Conservation (phyloP, 1,140 invertebrate genomes). For the Drepana arcuata region DNA sequence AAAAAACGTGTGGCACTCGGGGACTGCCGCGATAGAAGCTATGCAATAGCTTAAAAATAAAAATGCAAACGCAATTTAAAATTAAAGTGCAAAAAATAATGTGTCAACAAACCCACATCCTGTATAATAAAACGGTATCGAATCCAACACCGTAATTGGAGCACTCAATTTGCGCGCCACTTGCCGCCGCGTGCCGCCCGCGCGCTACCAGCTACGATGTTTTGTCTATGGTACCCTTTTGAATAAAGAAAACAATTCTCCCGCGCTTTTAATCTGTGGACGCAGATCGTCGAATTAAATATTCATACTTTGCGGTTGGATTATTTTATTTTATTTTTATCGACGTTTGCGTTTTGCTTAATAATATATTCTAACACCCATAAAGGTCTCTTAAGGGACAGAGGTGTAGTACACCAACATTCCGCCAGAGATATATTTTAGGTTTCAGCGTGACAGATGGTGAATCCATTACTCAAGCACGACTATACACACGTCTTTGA, state of each 20-base stretch:
- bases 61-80: too few species aligned
- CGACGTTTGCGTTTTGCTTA: background rate
- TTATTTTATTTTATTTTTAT: conserved; percentile 1
- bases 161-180: conserved; percentile 64
- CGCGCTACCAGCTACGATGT: conserved; percentile 26
- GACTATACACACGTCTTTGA: too few species aligned
- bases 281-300: conserved; percentile 11
- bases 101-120: conserved; percentile 12
- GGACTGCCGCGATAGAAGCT: too few species aligned
- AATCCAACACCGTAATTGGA: conserved; percentile 62
- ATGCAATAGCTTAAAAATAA: too few species aligned
- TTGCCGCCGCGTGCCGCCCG: conserved; percentile 37
- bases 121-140: conserved; percentile 17
- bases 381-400: too few species aligned
- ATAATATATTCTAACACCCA: background rate
- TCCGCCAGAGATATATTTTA: too few species aligned
- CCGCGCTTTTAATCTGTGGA: conserved; percentile 5
- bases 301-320: conserved; percentile 15
- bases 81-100: too few species aligned
- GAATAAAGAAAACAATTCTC: conserved; percentile 27
- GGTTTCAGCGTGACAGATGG: too few species aligned
- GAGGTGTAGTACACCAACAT: too few species aligned
- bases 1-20: too few species aligned
- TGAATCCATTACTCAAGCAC: too few species aligned
- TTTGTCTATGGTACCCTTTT: conserved; percentile 41